Evolutionary conservation across 2,113 vertebrate species (phyloP).

Genomic region (Oreochromis spilurus): DNA sequence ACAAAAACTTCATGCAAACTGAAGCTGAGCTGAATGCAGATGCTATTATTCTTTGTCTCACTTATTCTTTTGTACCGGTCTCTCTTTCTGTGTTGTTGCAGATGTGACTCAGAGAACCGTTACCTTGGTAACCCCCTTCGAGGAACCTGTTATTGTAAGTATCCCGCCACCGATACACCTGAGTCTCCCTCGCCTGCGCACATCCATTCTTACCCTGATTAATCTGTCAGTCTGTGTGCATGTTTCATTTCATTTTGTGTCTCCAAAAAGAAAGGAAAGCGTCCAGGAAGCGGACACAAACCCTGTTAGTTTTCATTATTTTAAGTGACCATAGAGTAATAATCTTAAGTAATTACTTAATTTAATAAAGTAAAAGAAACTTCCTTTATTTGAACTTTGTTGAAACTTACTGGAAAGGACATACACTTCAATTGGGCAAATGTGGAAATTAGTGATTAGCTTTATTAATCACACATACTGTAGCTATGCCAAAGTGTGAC

Average conservation of each 20-base stretch:
- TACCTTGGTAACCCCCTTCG: conserved; percentile 92
- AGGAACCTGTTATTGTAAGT: conserved; percentile 96
- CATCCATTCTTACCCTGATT: neutral
- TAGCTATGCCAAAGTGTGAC: neutral
- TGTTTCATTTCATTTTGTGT: neutral
- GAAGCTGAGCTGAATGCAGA: conserved; percentile 3
- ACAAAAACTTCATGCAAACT: neutral
- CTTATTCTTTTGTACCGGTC: neutral
- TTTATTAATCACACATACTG: neutral
- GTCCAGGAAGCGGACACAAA: fast-evolving
- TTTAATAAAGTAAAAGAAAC: neutral
- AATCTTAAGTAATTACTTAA: neutral
- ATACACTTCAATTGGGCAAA: neutral
- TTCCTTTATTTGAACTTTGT: neutral
- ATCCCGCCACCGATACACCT: conserved; percentile 19
- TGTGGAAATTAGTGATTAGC: neutral
- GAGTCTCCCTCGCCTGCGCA: neutral
- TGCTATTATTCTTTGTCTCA: neutral
- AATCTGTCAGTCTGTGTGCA: neutral
- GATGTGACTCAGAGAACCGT: conserved; percentile 93
- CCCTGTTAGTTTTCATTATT: neutral
- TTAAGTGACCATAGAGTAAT: fast-evolving
- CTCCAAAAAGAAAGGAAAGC: neutral
- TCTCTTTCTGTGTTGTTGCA: conserved; percentile 56
- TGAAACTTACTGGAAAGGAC: neutral